phyloP scores from a whole-genome alignment of 2,888 invertebrate genomes.

The Torymus aiolomorphi region DNA sequence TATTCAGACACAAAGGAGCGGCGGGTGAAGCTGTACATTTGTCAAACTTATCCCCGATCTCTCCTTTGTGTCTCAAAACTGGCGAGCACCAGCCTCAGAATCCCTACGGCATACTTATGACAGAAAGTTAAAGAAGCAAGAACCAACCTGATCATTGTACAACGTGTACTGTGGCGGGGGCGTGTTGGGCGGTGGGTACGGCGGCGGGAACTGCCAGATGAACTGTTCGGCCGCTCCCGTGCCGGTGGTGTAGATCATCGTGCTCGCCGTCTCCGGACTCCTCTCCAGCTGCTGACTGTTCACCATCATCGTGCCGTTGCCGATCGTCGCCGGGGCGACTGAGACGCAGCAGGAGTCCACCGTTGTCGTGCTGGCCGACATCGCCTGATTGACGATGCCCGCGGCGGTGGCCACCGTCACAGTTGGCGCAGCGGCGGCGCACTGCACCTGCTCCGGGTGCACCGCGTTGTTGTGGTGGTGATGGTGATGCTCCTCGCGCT shows the following conservation, averaged over 20 bases:
- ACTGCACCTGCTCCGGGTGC: conserved; percentile 78
- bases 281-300: background rate
- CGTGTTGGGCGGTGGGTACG: conserved; percentile 75
- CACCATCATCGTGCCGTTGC: too few relatives aligned
- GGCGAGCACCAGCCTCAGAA: too few relatives aligned
- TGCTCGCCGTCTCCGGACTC: conserved; percentile 68
- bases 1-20: too few relatives aligned
- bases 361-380: conserved; percentile 42
- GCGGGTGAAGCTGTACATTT: too few relatives aligned
- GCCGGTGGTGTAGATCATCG: conserved; percentile 72
- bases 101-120: too few relatives aligned
- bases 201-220: conserved; percentile 90
- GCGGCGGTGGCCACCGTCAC: conserved; percentile 39
- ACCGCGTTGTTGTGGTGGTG: conserved; percentile 79
- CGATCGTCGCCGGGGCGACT: conserved; percentile 59
- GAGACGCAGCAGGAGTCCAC: conserved; percentile 45
- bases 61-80: too few relatives aligned
- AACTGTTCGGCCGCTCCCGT: conserved; percentile 78
- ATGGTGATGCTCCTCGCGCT: conserved; percentile 84
- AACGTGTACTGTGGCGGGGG: conserved; percentile 85
- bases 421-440: conserved; percentile 34
- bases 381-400: conserved; percentile 55
- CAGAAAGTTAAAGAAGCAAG: conserved; percentile 47
- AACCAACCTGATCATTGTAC: conserved; percentile 88
- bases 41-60: too few relatives aligned